A percentile compares a stretch with the other conserved stretches of the same genome.
phyloP scores from a whole-genome alignment of 2,797 vertebrate genomes.

The Eupleurogrammus muticus region DNA sequence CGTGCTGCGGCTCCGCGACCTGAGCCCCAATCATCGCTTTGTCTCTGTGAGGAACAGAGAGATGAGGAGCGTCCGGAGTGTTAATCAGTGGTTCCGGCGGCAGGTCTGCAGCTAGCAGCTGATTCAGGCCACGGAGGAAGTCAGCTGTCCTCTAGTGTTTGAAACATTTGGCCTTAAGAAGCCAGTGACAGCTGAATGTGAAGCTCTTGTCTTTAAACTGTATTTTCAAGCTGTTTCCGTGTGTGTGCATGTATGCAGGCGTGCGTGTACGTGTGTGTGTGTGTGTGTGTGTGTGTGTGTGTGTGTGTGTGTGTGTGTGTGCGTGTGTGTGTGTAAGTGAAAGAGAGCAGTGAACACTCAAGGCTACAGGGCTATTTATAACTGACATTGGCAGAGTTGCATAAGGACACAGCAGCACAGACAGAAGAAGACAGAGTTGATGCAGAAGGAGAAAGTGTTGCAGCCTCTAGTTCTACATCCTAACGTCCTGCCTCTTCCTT shows the following conservation, averaged over 20 bases:
- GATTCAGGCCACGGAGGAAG: not conserved
- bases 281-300: conserved; percentile 30
- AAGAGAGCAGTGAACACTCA: conserved; percentile 46
- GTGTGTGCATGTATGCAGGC: conserved; percentile 5
- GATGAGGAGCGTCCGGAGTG: not conserved
- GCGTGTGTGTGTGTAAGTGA: conserved; percentile 21
- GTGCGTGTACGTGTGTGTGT: conserved; percentile 27
- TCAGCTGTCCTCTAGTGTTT: not conserved
- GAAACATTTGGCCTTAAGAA: not conserved
- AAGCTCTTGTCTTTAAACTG: conserved; percentile 24
- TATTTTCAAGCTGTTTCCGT: conserved; percentile 21
- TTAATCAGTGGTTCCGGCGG: not conserved
- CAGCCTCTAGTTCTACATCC: not conserved
- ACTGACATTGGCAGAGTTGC: conserved; percentile 71
- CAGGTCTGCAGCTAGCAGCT: not conserved
- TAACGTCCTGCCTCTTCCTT: not conserved
- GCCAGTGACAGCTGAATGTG: conserved; percentile 11
- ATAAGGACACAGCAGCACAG: conserved; percentile 66
- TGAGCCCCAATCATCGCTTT: not conserved
- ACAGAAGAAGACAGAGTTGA: conserved; percentile 13
- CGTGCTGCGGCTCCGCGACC: conserved; percentile 4
- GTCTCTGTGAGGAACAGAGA: not conserved
- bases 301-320: conserved; percentile 7
- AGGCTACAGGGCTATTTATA: conserved; percentile 72
- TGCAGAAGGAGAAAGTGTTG: conserved; percentile 15